These are phyloP conservation scores for Ctena decussata DNA, from an alignment of 2,888 invertebrate species.

Conservation along the genomic window DNA sequence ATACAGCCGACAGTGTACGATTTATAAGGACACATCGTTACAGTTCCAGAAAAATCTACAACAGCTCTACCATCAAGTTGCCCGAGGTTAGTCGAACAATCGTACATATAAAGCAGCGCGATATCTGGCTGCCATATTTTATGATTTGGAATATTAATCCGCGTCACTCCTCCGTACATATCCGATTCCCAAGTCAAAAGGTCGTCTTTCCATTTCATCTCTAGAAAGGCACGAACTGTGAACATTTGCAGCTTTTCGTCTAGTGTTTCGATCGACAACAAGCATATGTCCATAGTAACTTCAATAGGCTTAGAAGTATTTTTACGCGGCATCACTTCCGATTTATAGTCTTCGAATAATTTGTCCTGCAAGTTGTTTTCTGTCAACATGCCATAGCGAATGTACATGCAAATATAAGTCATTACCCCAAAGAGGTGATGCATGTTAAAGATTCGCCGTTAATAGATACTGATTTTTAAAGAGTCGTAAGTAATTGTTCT, in stretches of 20 bases:
- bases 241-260: slow-evolving; percentile 57
- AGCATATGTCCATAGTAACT: slow-evolving; percentile 47
- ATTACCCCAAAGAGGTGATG: too few species aligned
- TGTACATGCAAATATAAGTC: too few species aligned
- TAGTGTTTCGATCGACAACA: slow-evolving; percentile 58
- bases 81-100: slow-evolving; percentile 53
- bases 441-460: too few species aligned
- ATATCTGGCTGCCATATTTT: slow-evolving; percentile 64
- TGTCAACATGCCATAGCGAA: neutral
- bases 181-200: slow-evolving; percentile 47
- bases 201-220: slow-evolving; percentile 60
- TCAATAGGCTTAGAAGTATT: slow-evolving; percentile 17
- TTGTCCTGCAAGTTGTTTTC: neutral
- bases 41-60: slow-evolving; percentile 43
- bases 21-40: slow-evolving; percentile 59
- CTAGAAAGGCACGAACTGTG: slow-evolving; percentile 50
- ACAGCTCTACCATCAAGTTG: slow-evolving; percentile 45
- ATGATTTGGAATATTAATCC: slow-evolving; percentile 48
- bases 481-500: too few species aligned
- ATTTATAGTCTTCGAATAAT: neutral
- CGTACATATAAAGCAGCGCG: slow-evolving; percentile 46
- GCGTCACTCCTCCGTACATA: slow-evolving; percentile 30
- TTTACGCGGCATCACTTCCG: slow-evolving; percentile 33
- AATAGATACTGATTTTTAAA: too few species aligned
- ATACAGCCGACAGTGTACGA: slow-evolving; percentile 47